These are phyloP conservation scores for Malacoraja senta DNA, from an alignment of 2,797 vertebrate species.

Conservation along the genomic window DNA sequence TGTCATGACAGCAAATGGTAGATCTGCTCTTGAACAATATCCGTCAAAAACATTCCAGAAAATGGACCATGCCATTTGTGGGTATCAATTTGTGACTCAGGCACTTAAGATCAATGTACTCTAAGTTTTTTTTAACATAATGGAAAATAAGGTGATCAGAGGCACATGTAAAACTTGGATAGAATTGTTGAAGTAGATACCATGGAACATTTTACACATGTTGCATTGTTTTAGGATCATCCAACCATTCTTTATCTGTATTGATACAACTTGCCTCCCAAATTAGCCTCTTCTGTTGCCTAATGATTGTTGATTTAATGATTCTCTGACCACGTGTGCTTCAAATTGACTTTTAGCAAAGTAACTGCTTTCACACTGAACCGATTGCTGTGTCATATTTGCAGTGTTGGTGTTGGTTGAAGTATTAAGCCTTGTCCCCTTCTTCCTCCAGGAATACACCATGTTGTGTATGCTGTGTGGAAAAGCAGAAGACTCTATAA, in stretches of 20 bases:
- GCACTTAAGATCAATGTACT: background rate
- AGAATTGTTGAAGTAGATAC: background rate
- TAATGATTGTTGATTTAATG: background rate
- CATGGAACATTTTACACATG: background rate
- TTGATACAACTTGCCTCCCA: background rate
- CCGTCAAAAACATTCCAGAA: background rate
- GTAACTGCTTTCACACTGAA: background rate
- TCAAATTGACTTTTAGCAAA: background rate
- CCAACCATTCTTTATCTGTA: background rate
- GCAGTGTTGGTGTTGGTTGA: background rate
- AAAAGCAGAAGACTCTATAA: conserved; percentile 88
- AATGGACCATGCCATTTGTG: background rate
- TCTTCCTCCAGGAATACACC: conserved; percentile 73
- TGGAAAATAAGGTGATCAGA: background rate
- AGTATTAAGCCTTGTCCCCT: background rate
- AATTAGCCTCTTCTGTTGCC: background rate
- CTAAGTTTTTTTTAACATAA: background rate
- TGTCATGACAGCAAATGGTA: background rate
- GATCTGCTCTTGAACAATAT: background rate
- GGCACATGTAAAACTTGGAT: background rate
- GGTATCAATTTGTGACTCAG: background rate
- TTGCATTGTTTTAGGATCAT: background rate
- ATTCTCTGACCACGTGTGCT: background rate
- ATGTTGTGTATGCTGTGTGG: conserved; percentile 96
- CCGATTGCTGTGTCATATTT: no score